Percentiles rank a stretch among this genome's conserved stretches.
These are phyloP conservation scores for Furnarius figulus DNA, from an alignment of 2,113 vertebrate genomes.

Conservation along the genomic window DNA sequence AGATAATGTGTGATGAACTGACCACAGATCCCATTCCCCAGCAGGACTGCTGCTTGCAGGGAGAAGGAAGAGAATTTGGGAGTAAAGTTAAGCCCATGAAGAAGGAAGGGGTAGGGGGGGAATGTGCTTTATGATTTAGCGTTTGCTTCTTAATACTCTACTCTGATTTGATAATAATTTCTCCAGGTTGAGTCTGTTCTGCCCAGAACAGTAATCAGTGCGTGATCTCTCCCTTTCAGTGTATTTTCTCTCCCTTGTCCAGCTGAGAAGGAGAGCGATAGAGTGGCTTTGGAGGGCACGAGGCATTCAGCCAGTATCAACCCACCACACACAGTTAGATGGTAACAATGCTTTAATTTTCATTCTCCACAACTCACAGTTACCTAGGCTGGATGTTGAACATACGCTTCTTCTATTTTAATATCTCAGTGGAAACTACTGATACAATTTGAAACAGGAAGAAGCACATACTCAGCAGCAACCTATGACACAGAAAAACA, in stretches of 20 bases:
- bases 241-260: neutral
- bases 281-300: neutral
- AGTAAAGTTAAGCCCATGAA: neutral
- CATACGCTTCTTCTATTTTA: neutral
- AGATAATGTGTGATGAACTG: neutral
- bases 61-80: neutral
- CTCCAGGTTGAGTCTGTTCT: neutral
- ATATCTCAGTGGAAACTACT: neutral
- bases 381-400: neutral
- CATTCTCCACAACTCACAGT: neutral
- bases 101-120: rapidly evolving
- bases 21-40: neutral
- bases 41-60: too few relatives aligned
- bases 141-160: neutral
- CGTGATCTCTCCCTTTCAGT: neutral
- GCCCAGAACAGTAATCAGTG: rapidly evolving
- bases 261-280: neutral
- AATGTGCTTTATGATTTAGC: neutral
- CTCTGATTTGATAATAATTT: neutral
- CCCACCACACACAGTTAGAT: neutral
- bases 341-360: neutral
- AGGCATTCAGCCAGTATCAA: neutral
- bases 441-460: neutral
- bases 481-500: neutral
- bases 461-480: neutral